Base-by-base conservation (phyloP, 2,797 vertebrate genomes). In the Lagodon rhomboides region DNA sequence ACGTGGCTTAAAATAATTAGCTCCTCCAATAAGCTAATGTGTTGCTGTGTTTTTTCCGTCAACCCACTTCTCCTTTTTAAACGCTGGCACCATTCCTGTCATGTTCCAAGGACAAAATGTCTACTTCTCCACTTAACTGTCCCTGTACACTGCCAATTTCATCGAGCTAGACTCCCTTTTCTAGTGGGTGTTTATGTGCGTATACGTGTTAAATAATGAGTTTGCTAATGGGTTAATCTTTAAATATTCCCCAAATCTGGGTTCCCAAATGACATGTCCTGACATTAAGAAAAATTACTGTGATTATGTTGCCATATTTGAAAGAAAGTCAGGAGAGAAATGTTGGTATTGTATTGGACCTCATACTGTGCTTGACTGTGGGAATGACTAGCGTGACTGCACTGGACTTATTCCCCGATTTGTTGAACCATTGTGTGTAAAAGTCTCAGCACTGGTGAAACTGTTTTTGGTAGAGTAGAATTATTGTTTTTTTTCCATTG, bases 361-460 rank as follows among this genome's bases (percentile, higher is more conserved):
- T 93, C 89, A 85, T 88, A 89, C 84, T 91, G 91, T 94, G 88
- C 83, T 92, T 70, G 89, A 80, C 65, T 87, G 87, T 88, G 86
- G 84, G 86, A 87, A 89, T 89, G 89, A 90, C 61, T 90, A 77
- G 82, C 64, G 80, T 87, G 88, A 85, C 84, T 83, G 85, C 87
- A 85, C 84, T 88, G 80, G 91, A 91, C 79, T 90, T 72, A 61
- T 91, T 82, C 80, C 81, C 68, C 78, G 84, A 73, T 93, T 85
- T 86, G 85, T 90, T 90, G 76, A 90, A 85, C 75, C 80, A 83
- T 94, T 92, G 89, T 94, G 89, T 89, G 91, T 95, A 88, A 93
- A 93, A 94, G 93, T 96, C 94, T 94, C 91, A 91, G 94, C 96
- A 96, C 96, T 97, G 96, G 95, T 96, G 95, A 95, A 96, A 89